Evolutionary conservation across 2,113 vertebrate species (phyloP), one percentile per base, ranked within the genome.

Genomic region (Vimba vimba): DNA sequence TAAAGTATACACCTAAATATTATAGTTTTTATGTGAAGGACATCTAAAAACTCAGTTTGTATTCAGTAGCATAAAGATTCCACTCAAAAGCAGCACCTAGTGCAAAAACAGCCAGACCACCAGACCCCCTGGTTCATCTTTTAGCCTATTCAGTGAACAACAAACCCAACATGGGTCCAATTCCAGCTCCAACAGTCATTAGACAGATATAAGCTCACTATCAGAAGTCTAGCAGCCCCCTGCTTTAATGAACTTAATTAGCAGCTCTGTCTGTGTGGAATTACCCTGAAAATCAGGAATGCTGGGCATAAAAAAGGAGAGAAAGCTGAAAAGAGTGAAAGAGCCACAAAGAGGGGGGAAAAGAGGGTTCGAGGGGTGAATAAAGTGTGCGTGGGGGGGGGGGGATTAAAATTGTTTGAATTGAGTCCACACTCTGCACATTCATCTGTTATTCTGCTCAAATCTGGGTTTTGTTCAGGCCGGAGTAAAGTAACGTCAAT

Each of bases 361-460:
- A 21, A 21, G 55, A 8, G 55, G 55, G 52, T 55, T 57, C 2
- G 52, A 33, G 82, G 62, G 55, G 84, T 83, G 74, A 64, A 90
- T 90, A 90, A 89, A 79, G 90, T 92, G 87, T 89, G 55, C 0
- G 19, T 21, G 6, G 17, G 4, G 50, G 11, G 91, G 87, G 91
- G 91, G 93, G 94, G 94, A 94, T 95, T 95, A 94, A 95, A 96
- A 95, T 95, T 92, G 93, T 95, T 94, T 95, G 93, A 95, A 95
- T 94, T 93, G 93, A 95, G 92, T 94, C 94, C 93, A 94, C 93
- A 87, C 94, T 95, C 90, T 76, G 90, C 92, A 93, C 91, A 95
- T 95, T 94, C 94, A 95, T 93, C 93, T 89, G 90, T 93, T 92
- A 94, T 96, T 95, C 94, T 93, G 92, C 91, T 94, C 92, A 94